These are phyloP conservation scores for Mesocentrotus franciscanus DNA, from an alignment of 53 echinoderm and acorn worm genomes.

Conservation along the genomic window DNA sequence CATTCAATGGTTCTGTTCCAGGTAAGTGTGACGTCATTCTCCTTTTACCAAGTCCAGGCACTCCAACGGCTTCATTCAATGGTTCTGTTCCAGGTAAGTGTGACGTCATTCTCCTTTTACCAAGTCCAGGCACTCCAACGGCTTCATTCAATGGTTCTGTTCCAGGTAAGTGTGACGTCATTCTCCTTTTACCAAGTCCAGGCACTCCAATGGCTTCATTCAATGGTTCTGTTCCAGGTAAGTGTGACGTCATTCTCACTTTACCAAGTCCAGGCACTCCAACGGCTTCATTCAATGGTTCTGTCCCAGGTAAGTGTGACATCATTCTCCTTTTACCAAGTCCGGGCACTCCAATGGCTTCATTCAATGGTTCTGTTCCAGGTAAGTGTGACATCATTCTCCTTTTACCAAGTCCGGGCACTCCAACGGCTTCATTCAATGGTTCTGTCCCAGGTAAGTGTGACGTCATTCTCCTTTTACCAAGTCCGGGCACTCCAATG, in stretches of 20 bases:
- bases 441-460: slow-evolving; percentile 51
- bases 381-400: slow-evolving; percentile 56
- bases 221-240: slow-evolving; percentile 53
- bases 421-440: slow-evolving; percentile 54
- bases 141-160: slow-evolving; percentile 55
- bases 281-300: slow-evolving; percentile 55
- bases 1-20: slow-evolving; percentile 48
- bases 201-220: slow-evolving; percentile 50
- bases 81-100: slow-evolving; percentile 50
- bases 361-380: slow-evolving; percentile 48
- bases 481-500: slow-evolving; percentile 57
- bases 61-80: slow-evolving; percentile 54
- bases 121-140: slow-evolving; percentile 58
- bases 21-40: slow-evolving; percentile 56
- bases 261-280: slow-evolving; percentile 61
- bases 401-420: slow-evolving; percentile 58
- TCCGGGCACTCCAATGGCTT: slow-evolving; percentile 48
- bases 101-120: slow-evolving; percentile 42
- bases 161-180: slow-evolving; percentile 34
- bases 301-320: slow-evolving; percentile 34
- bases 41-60: slow-evolving; percentile 58
- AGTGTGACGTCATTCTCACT: too few relatives aligned
- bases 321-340: slow-evolving; percentile 62
- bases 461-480: slow-evolving; percentile 42
- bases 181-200: slow-evolving; percentile 60